phyloP scores from a whole-genome alignment of 2,888 invertebrate genomes.

The Bembecia ichneumoniformis region DNA sequence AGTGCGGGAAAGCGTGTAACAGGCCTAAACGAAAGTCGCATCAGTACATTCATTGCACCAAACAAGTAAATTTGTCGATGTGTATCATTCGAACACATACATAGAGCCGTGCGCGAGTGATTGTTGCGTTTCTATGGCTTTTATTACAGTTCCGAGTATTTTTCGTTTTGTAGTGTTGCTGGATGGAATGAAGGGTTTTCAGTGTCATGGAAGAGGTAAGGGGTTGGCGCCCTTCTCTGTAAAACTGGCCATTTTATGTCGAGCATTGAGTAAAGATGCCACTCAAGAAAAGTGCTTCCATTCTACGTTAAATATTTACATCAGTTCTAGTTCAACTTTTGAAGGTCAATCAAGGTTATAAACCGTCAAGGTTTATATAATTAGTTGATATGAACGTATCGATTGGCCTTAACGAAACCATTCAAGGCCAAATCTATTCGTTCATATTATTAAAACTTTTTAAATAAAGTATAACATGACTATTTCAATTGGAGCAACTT shows the following conservation, averaged over 20 bases:
- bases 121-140: conserved; percentile 27
- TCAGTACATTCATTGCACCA: conserved; percentile 16
- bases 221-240: not conserved
- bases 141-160: conserved; percentile 45
- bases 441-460: no score
- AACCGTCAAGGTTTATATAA: no score
- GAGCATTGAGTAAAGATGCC: not conserved
- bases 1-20: not conserved
- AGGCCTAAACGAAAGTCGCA: not conserved
- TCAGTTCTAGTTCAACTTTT: no score
- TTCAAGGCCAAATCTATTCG: no score
- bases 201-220: not conserved
- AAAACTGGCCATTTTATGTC: not conserved
- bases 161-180: conserved; percentile 12
- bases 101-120: conserved; percentile 30
- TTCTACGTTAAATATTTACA: not conserved
- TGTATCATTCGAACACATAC: conserved; percentile 16
- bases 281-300: not conserved
- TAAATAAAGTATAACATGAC: no score
- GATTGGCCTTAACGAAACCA: no score
- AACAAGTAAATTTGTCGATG: conserved; percentile 20
- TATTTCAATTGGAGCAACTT: no score
- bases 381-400: no score
- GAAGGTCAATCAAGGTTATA: no score
- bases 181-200: not conserved